Conservation (phyloP, 2,888 invertebrate genomes). For the Ceraclea dissimilis region DNA sequence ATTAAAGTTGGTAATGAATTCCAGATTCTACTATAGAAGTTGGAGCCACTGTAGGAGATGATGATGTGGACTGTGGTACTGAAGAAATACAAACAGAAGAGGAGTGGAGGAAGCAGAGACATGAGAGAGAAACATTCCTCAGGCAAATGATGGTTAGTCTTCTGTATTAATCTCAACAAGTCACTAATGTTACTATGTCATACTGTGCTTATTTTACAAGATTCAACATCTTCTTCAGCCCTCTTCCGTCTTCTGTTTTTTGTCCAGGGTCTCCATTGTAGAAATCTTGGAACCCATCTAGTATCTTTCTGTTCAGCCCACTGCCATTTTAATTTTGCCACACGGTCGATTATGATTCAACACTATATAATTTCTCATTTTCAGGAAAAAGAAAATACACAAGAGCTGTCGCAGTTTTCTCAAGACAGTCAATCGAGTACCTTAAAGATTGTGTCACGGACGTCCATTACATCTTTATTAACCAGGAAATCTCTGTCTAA, state of each 20-base stretch:
- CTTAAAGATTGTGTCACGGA: neutral
- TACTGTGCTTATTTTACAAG: neutral
- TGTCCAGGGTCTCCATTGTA: too few relatives aligned
- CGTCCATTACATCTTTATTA: slow-evolving; percentile 9
- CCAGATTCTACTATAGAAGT: slow-evolving; percentile 29
- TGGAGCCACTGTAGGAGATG: slow-evolving; percentile 30
- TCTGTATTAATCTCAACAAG: too few relatives aligned
- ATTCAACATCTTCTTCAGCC: neutral
- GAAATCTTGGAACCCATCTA: too few relatives aligned
- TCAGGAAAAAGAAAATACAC: slow-evolving; percentile 38
- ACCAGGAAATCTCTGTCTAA: neutral
- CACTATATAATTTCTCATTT: too few relatives aligned
- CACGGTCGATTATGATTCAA: too few relatives aligned
- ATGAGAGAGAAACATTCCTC: slow-evolving; percentile 73
- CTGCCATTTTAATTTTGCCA: too few relatives aligned
- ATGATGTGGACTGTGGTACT: slow-evolving; percentile 54
- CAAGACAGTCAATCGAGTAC: slow-evolving; percentile 4
- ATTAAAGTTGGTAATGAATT: too few relatives aligned
- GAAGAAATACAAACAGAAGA: slow-evolving; percentile 69
- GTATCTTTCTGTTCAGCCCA: too few relatives aligned
- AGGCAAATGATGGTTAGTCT: slow-evolving; percentile 40
- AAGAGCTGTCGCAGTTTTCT: slow-evolving; percentile 8
- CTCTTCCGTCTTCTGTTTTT: neutral
- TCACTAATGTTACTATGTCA: neutral
- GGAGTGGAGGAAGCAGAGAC: slow-evolving; percentile 70